A percentile compares a stretch with the other conserved stretches of the same genome.
Evolutionary conservation across 1,140 invertebrate genomes (phyloP).

Genomic region (Heliconius hermathena): DNA sequence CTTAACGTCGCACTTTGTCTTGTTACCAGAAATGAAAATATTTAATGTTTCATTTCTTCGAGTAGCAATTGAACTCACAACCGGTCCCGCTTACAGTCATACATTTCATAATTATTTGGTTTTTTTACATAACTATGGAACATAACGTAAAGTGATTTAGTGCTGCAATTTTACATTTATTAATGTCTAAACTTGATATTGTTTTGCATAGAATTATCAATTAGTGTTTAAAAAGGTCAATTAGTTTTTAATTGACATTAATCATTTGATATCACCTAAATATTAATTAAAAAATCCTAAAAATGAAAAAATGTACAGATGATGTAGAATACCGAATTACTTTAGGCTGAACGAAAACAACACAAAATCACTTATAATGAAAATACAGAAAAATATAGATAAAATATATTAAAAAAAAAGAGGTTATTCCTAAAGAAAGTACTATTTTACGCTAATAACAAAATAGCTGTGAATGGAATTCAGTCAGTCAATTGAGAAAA

Average conservation of each 20-base stretch:
- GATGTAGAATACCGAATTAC: constrained; percentile 1
- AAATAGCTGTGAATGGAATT: neutral
- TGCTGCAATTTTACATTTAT: neutral
- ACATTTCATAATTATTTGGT: neutral
- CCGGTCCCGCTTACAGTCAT: neutral
- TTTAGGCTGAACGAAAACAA: neutral
- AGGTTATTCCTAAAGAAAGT: neutral
- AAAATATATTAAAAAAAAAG: neutral
- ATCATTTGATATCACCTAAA: neutral
- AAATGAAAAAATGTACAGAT: neutral
- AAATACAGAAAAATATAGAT: neutral
- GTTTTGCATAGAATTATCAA: neutral
- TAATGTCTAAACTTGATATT: neutral
- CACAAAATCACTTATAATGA: neutral
- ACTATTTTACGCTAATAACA: neutral
- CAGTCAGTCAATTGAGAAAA: neutral
- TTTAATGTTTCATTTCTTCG: no score
- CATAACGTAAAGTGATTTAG: neutral
- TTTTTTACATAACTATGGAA: neutral
- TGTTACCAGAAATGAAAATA: no score
- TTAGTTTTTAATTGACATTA: constrained; percentile 3
- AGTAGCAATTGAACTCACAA: no score
- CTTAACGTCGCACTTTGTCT: no score
- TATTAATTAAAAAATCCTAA: neutral
- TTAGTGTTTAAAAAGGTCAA: neutral